Base-by-base conservation (phyloP, 2,888 invertebrate species). In the Drosophila merina region DNA sequence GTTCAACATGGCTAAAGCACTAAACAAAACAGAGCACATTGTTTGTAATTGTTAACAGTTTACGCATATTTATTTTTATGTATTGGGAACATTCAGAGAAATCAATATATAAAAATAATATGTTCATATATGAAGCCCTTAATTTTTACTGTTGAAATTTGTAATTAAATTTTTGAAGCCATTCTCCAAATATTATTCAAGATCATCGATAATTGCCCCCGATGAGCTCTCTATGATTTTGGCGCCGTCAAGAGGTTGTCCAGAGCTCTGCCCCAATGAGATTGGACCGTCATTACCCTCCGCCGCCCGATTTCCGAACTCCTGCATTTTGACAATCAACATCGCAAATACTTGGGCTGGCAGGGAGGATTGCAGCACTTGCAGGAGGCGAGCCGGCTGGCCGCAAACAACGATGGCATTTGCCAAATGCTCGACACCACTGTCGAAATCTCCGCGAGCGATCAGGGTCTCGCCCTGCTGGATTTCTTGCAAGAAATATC, bases 351-450 rank as follows among this genome's bases (percentile, higher is more conserved):
- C 97, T 88, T 97, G 96, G 20, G 98, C 97, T 60, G 99, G 98
- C 92, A 99, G 94, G 36, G 99, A 98, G 92, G 98, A 97, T 92
- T 98, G 97, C 57, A 99, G 94, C 70, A 91, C 90, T 85, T 91
- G 91, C 54, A 92, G 75, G 10, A 92, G 76, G 55, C 91, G 89
- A 49, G 91, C 90, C 28, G 92, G 92, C 76, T 99, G 98, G 9
- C 98, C 98, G 90, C 99, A 99, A 28, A 99, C 97, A 3, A 98
- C 96, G n/a, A 99, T 97, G 7, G 99, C 99, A 92, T 98, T 98
- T 45, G 97, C 97, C 78, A 99, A 94, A 93, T 99, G 99, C 91
- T 98, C 98, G 54, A 99, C 97, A 38, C 98, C 99, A 48, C 95
- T 95, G 76, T 98, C 97, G 70, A 97, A 91, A 88, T 97, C 96